A percentile compares a stretch with the other conserved stretches of the same genome.
phyloP scores from a whole-genome alignment of 1,140 invertebrate genomes.

The Macrocentrus cingulum region DNA sequence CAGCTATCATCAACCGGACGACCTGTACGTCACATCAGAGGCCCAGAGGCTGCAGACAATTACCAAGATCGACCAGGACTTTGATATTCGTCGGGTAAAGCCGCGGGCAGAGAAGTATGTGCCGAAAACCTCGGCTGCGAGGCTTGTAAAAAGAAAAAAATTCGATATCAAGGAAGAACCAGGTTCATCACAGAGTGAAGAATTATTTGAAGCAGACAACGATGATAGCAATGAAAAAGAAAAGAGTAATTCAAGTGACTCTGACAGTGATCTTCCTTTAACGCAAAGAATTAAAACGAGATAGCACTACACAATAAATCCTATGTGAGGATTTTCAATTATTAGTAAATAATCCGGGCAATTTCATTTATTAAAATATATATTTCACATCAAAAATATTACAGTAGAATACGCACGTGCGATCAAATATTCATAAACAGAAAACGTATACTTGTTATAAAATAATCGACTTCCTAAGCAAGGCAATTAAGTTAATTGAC shows the following conservation, averaged over 20 bases:
- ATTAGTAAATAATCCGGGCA: too few relatives aligned
- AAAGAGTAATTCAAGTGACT: constrained; percentile 32
- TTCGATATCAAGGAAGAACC: neutral
- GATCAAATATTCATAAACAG: too few relatives aligned
- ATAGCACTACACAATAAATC: too few relatives aligned
- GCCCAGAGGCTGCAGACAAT: constrained; percentile 63
- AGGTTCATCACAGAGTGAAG: neutral
- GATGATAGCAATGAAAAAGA: constrained; percentile 14
- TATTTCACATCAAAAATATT: too few relatives aligned
- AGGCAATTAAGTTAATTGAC: too few relatives aligned
- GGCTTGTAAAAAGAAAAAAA: constrained; percentile 28
- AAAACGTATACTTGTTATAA: too few relatives aligned
- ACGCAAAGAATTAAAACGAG: constrained; percentile 33
- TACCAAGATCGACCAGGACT: constrained; percentile 63
- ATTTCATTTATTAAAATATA: too few relatives aligned
- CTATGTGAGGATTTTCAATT: too few relatives aligned
- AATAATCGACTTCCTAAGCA: too few relatives aligned
- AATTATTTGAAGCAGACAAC: constrained; percentile 1
- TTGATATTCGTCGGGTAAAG: constrained; percentile 61
- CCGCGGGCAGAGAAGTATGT: constrained; percentile 56
- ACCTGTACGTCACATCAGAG: constrained; percentile 67
- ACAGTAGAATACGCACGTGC: too few relatives aligned
- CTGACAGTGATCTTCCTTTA: constrained; percentile 39
- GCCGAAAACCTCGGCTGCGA: constrained; percentile 40
- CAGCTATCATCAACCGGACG: constrained; percentile 65